Evolutionary conservation across 2,113 vertebrate genomes (phyloP).

Genomic region (Labeo rohita): DNA sequence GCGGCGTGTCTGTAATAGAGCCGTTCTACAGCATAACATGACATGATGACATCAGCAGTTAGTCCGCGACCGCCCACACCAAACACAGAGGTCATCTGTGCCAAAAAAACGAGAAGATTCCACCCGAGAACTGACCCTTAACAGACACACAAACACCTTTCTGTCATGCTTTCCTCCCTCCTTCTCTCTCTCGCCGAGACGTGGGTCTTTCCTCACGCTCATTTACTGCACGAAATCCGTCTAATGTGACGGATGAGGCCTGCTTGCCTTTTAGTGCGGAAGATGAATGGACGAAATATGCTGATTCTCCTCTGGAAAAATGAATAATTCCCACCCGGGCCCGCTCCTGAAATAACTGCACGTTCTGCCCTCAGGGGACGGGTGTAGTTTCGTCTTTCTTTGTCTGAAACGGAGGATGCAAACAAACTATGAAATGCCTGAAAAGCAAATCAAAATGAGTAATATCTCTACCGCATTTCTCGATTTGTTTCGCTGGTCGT

Average conservation of each 20-base stretch:
- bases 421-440: conserved; percentile 20
- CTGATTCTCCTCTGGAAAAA: conserved; percentile 34
- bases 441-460: conserved; percentile 21
- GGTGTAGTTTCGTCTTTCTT: neutral
- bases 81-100: conserved; percentile 70
- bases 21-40: conserved; percentile 68
- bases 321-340: conserved; percentile 31
- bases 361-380: conserved; percentile 19
- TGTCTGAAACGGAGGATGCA: conserved; percentile 13
- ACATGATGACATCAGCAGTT: conserved; percentile 72
- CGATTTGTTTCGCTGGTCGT: neutral
- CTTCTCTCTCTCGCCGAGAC: neutral
- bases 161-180: conserved; percentile 13
- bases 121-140: conserved; percentile 34
- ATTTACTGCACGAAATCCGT: conserved; percentile 57
- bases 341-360: conserved; percentile 33
- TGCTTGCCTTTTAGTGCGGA: conserved; percentile 58
- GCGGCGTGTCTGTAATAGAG: conserved; percentile 71
- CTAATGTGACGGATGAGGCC: conserved; percentile 67
- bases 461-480: conserved; percentile 18
- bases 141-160: conserved; percentile 25
- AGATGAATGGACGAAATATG: conserved; percentile 38
- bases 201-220: conserved; percentile 54
- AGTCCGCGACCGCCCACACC: conserved; percentile 65
- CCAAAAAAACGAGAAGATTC: conserved; percentile 36